Percentiles rank a stretch among this genome's conserved stretches.
phyloP scores from a whole-genome alignment of 2,888 invertebrate genomes.

The Dolichomitus sp. region DNA sequence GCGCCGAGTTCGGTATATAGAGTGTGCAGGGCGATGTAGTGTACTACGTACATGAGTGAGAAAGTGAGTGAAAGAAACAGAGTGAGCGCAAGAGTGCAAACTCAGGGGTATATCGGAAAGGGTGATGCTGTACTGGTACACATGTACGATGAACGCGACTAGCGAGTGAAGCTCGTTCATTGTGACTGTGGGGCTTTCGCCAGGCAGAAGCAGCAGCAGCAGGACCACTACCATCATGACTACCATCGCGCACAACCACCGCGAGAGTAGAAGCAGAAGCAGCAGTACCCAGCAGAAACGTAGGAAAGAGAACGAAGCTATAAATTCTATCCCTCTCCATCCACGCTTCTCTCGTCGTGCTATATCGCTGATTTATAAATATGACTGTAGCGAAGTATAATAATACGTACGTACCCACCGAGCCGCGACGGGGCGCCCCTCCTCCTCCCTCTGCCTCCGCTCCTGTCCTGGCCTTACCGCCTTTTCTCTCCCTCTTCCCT shows the following conservation, averaged over 20 bases:
- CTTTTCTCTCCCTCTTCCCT: slow-evolving; percentile 57
- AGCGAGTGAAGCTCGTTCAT: slow-evolving; percentile 61
- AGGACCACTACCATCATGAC: slow-evolving; percentile 6
- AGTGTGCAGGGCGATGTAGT: slow-evolving; percentile 4
- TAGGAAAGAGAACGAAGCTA: slow-evolving; percentile 85
- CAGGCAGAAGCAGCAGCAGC: slow-evolving; percentile 38
- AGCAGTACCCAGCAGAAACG: slow-evolving; percentile 83
- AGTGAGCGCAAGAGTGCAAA: slow-evolving; percentile 55
- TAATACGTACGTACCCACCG: slow-evolving; percentile 84
- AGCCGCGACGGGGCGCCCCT: slow-evolving; percentile 74
- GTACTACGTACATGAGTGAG: slow-evolving; percentile 21
- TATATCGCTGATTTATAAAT: slow-evolving; percentile 87
- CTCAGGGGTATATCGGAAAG: slow-evolving; percentile 61
- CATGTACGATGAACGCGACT: slow-evolving; percentile 45
- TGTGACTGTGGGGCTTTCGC: slow-evolving; percentile 54
- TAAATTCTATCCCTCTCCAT: slow-evolving; percentile 85
- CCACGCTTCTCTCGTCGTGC: slow-evolving; percentile 82
- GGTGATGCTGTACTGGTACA: slow-evolving; percentile 53
- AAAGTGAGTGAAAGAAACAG: slow-evolving; percentile 50
- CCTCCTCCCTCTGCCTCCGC: slow-evolving; percentile 48
- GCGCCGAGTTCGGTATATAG: neutral
- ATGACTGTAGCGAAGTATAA: slow-evolving; percentile 87
- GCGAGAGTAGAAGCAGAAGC: slow-evolving; percentile 75
- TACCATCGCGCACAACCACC: slow-evolving; percentile 57
- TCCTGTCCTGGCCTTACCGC: slow-evolving; percentile 57